These are phyloP conservation scores for Aurelia sp. DNA, from an alignment of 30 jellyfish, hydroid and myxozoan genomes.

Conservation along the genomic window DNA sequence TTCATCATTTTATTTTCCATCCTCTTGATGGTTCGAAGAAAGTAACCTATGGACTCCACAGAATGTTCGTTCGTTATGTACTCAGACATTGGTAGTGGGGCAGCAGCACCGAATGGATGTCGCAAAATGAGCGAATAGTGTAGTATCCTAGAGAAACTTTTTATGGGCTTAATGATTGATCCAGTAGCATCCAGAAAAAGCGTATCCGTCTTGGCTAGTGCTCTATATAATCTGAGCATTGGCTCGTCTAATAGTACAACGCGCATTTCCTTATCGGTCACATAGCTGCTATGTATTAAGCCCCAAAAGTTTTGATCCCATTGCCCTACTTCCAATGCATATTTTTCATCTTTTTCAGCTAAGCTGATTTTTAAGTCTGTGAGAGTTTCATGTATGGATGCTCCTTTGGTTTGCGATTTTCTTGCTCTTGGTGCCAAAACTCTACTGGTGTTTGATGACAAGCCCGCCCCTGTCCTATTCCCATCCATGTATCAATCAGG, in stretches of 20 bases:
- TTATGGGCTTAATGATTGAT: conserved; percentile 8
- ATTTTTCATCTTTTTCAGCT: conserved; percentile 23
- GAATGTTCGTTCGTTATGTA: conserved; percentile 37
- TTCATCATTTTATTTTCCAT: neutral
- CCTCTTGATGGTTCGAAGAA: neutral
- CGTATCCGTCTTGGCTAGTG: conserved; percentile 4
- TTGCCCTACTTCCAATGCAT: conserved; percentile 26
- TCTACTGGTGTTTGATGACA: neutral
- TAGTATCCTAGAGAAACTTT: conserved; percentile 23
- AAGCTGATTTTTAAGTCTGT: neutral
- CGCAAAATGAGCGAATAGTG: conserved; percentile 11
- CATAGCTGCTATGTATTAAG: conserved; percentile 13
- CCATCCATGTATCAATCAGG: conserved; percentile 6
- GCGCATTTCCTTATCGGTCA: conserved; percentile 34
- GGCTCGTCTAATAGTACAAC: conserved; percentile 38
- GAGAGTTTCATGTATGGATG: conserved; percentile 14
- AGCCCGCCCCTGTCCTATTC: conserved; percentile 12
- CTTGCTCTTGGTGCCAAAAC: conserved; percentile 6
- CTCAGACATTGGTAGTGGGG: conserved; percentile 53
- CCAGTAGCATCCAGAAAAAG: conserved; percentile 56
- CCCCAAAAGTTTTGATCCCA: conserved; percentile 28
- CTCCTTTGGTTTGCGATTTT: neutral
- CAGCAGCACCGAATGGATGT: conserved; percentile 42
- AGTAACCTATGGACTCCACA: conserved; percentile 7
- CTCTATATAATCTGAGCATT: conserved; percentile 8